Percentiles rank a stretch among this genome's conserved stretches.
These are phyloP conservation scores for Setipinna tenuifilis DNA, from an alignment of 2,797 vertebrate genomes.

Conservation along the genomic window DNA sequence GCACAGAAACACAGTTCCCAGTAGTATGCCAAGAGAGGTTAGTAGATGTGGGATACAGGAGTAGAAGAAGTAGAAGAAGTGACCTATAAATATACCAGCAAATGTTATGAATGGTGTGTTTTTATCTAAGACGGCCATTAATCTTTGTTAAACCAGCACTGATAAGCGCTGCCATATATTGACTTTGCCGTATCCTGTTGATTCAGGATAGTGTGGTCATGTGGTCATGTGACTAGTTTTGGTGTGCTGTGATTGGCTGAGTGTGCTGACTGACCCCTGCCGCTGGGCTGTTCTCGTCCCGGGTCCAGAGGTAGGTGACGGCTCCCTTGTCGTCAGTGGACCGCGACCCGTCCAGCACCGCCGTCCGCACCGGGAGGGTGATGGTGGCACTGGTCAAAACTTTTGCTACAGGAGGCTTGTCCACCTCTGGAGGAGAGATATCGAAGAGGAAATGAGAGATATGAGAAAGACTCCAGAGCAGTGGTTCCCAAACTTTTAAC, in stretches of 20 bases:
- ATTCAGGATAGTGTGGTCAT: background rate
- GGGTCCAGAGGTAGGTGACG: slow-evolving; percentile 87
- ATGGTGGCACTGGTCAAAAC: slow-evolving; percentile 82
- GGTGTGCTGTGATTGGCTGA: background rate
- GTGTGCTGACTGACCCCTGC: slow-evolving; percentile 97
- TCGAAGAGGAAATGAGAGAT: background rate
- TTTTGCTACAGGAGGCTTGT: slow-evolving; percentile 85
- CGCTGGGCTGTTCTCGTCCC: slow-evolving; percentile 91
- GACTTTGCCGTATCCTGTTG: background rate
- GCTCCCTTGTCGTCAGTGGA: slow-evolving; percentile 93
- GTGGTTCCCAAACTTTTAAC: too few species aligned
- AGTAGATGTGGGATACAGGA: background rate
- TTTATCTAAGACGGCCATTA: background rate
- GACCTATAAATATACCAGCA: too few species aligned
- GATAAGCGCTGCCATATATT: background rate
- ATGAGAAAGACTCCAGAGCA: background rate
- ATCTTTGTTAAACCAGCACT: background rate
- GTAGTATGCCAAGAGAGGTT: background rate
- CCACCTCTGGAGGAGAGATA: slow-evolving; percentile 77
- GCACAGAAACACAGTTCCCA: background rate
- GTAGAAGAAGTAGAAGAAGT: too few species aligned
- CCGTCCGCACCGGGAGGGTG: slow-evolving; percentile 83
- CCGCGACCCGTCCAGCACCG: slow-evolving; percentile 86
- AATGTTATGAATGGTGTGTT: background rate
- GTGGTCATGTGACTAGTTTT: background rate